Base-by-base conservation (phyloP, 2,797 vertebrate genomes). In the Danionella dracula region DNA sequence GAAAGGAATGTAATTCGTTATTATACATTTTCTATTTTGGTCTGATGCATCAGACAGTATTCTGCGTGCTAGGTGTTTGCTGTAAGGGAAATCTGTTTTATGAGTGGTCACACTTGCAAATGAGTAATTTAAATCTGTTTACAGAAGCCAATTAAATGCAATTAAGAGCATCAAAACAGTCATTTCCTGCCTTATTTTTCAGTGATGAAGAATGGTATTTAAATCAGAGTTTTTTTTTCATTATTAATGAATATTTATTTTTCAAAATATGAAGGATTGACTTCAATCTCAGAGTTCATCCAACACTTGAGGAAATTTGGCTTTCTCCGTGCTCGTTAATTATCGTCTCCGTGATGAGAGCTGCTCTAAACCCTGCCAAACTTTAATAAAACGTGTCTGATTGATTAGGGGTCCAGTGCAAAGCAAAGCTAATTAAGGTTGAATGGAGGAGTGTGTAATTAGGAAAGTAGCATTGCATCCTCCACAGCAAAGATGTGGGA, bases 361-460 rank as follows among this genome's bases (percentile, higher is more conserved):
- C 70, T 57, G n/a, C 71, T 75, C 67, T 21, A 76, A 76, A 78
- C 63, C 53, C 75, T 67, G 69, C 20, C 23, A 13, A 62, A 59
- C 60, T 27, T 65, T 79, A 78, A 77, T 80, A 73, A 68, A 74
- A 75, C 57, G 71, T 73, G 71, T 76, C 68, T 79, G 74, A 77
- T 55, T 80, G 78, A 81, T 73, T 81, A 27, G 78, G 68, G 75
- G 74, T 77, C 77, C 59, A 65, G 71, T 57, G 45, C 20, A 46
- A 70, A 79, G 70, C 64, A 58, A 61, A 64, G 61, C 64, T 84
- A 81, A 82, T 84, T 80, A 76, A 55, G 71, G 62, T 60, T 63
- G 72, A 71, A 60, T 71, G 62, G 75, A 75, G 57, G 55, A 54
- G 57, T 71, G 58, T 64, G 60, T 67, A 61, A 76, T 68, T 74